Evolutionary conservation across 2,888 invertebrate genomes (phyloP).

Genomic region (Ctena decussata): DNA sequence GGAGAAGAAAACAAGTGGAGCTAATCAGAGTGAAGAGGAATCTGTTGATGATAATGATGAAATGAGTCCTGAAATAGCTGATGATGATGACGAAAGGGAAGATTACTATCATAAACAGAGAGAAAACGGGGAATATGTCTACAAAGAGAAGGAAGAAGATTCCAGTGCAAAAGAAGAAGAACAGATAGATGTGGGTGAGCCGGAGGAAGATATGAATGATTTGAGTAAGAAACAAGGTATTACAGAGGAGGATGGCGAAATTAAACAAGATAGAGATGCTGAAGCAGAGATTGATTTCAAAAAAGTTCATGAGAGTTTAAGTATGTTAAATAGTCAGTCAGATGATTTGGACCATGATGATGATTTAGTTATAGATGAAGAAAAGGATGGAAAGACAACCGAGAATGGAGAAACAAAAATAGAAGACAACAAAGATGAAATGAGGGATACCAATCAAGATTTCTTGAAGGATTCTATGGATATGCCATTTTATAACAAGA

Average conservation of each 20-base stretch:
- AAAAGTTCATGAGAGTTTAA: constrained; percentile 58
- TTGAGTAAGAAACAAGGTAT: constrained; percentile 15
- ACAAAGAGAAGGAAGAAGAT: constrained; percentile 13
- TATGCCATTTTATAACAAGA: constrained; percentile 43
- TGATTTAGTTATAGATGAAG: constrained; percentile 1
- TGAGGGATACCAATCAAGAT: not conserved
- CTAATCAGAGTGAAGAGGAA: constrained; percentile 52
- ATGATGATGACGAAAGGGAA: constrained; percentile 36
- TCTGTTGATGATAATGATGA: constrained; percentile 24
- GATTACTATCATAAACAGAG: constrained; percentile 1
- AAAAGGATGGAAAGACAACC: not conserved
- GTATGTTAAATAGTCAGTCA: constrained; percentile 52
- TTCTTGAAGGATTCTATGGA: not conserved
- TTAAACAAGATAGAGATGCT: not conserved
- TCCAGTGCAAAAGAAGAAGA: constrained; percentile 9
- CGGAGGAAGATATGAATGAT: constrained; percentile 21
- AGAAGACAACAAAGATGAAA: constrained; percentile 14
- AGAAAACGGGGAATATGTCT: not conserved
- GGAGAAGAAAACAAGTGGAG: constrained; percentile 67
- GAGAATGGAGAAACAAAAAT: constrained; percentile 1
- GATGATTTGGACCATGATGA: not conserved
- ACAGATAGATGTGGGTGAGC: not conserved
- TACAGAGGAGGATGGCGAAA: not conserved
- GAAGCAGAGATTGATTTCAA: constrained; percentile 41
- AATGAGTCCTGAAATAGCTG: constrained; percentile 16